Evolutionary conservation across 2,888 invertebrate species (phyloP), one percentile per base, ranked within the genome.

Genomic region (Eulithis prunata): DNA sequence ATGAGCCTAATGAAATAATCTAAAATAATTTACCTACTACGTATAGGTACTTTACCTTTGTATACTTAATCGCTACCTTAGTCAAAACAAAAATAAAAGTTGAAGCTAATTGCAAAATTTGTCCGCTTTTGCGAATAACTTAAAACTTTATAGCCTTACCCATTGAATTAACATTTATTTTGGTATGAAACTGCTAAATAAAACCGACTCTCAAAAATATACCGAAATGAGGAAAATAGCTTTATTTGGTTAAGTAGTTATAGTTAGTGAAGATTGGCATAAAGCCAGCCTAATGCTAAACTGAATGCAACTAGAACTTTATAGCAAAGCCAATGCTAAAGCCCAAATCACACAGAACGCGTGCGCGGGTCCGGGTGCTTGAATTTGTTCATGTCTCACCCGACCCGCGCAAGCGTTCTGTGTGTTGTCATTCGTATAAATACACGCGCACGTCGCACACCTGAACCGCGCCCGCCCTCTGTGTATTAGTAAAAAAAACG

Each of bases 221-320:
- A 57, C 11, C 28, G 59, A 59, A 59, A 14, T 14, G 32, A 32
- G 41, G 41, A 7, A 21, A n/a, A n/a, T 45, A n/a, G 45, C 45
- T n/a, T 8, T 56, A 59, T 66, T 62, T 66, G 45, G 55, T 56
- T 56, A 52, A 41, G 43, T 55, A 63, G 56, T 57, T 62, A 32
- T 55, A 63, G 59, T 60, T 62, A 43, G 62, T 57, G 14, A 53
- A 56, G 38, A 55, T 51, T 64, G 64, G 68, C 68, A 58, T 36
- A 45, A 28, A 68, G 68, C 68, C 68, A 68, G 68, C 51, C 61
- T 68, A 68, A 64, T 68, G 64, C 61, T 60, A 51, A 59, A 47
- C n/a, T 4, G 59, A 60, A 47, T 32, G 49, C 49, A 66, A 57
- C 60, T 57, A 59, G 43, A 58, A 49, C 49, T 13, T 41, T 53